Percentiles rank a stretch among this genome's conserved stretches.
Evolutionary conservation across 2,888 invertebrate genomes (phyloP).

Genomic region (Sinohyriopsis cumingii): DNA sequence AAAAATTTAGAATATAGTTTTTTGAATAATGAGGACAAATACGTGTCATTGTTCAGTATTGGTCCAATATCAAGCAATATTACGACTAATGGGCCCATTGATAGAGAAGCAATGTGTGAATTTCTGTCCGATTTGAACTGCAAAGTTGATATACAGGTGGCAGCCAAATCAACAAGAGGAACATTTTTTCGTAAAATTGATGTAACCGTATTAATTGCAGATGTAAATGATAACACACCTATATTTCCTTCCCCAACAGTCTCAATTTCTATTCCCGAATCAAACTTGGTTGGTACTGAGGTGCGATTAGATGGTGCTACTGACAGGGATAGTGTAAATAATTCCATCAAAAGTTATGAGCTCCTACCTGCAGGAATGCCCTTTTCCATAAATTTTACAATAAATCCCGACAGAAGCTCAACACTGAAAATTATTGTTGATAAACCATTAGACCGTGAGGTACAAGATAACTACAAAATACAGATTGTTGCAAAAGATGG

Average conservation of each 20-base stretch:
- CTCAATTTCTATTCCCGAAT: conserved; percentile 47
- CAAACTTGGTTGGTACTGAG: conserved; percentile 41
- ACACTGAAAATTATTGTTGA: conserved; percentile 48
- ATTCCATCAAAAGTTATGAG: conserved; percentile 48
- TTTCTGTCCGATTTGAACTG: conserved; percentile 41
- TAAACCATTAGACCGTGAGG: conserved; percentile 54
- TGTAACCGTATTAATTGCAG: conserved; percentile 54
- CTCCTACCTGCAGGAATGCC: conserved; percentile 46
- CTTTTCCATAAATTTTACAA: conserved; percentile 43
- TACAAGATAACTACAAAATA: conserved; percentile 44
- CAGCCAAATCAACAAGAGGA: conserved; percentile 47
- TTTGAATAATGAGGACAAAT: conserved; percentile 28
- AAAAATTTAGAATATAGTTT: conserved; percentile 37
- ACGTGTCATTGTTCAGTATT: conserved; percentile 24
- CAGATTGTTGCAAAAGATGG: conserved; percentile 55
- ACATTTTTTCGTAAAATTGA: conserved; percentile 55
- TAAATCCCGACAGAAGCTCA: conserved; percentile 42
- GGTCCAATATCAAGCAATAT: conserved; percentile 29
- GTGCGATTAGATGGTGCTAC: conserved; percentile 46
- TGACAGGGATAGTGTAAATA: conserved; percentile 51
- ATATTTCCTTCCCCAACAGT: conserved; percentile 44
- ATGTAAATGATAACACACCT: conserved; percentile 66
- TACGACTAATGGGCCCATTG: conserved; percentile 32
- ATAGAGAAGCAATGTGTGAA: conserved; percentile 53
- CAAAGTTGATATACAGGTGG: conserved; percentile 47